These are phyloP conservation scores for Watsonalla cultraria DNA, from an alignment of 2,888 invertebrate species.

Conservation along the genomic window DNA sequence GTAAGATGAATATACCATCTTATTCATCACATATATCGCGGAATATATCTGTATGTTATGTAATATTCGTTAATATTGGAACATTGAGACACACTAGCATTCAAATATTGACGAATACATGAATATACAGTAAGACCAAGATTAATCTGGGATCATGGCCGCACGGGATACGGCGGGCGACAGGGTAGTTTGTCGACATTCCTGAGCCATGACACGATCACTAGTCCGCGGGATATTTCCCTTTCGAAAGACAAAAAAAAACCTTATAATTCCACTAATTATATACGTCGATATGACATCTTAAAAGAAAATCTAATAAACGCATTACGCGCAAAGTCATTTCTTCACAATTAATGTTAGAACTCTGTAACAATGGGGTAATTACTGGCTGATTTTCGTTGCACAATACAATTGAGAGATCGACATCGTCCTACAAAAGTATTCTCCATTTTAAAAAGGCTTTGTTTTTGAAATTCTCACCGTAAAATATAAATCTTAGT, in stretches of 20 bases:
- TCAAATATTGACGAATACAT: not conserved
- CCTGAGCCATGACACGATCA: constrained; percentile 34
- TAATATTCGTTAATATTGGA: too few species aligned
- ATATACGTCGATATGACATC: constrained; percentile 3
- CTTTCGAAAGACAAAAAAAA: constrained; percentile 34
- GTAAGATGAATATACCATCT: too few species aligned
- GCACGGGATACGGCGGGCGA: constrained; percentile 24
- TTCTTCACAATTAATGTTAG: too few species aligned
- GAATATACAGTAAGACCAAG: constrained; percentile 27
- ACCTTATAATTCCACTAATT: constrained; percentile 13
- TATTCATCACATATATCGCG: too few species aligned
- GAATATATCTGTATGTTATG: too few species aligned
- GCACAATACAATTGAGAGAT: not conserved
- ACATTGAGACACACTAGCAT: not conserved
- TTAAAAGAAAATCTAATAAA: constrained; percentile 29
- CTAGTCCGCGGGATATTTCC: constrained; percentile 29
- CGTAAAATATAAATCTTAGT: constrained; percentile 22
- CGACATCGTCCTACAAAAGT: constrained; percentile 13
- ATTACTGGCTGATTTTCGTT: too few species aligned
- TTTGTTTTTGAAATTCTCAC: constrained; percentile 39
- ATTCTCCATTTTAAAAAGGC: constrained; percentile 28
- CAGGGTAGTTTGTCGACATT: constrained; percentile 31
- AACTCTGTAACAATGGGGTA: too few species aligned
- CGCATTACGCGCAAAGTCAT: constrained; percentile 9
- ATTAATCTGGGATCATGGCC: constrained; percentile 47